Percentiles rank a stretch among this genome's conserved stretches.
Evolutionary conservation across 2,113 vertebrate species (phyloP).

Genomic region (Procavia capensis): DNA sequence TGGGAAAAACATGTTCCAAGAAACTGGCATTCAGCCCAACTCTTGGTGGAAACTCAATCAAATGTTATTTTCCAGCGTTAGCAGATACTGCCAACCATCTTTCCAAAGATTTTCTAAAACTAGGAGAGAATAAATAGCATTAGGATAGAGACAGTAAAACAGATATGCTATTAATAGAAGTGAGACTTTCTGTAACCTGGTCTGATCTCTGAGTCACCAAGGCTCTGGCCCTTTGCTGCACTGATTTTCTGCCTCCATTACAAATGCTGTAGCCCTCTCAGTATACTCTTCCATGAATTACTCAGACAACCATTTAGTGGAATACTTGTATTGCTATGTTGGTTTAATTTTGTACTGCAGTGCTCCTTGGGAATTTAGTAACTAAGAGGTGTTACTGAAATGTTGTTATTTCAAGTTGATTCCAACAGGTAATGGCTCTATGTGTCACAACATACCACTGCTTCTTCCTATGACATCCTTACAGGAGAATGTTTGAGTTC

Average conservation of each 20-base stretch:
- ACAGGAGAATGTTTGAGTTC: no score
- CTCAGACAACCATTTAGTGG: slow-evolving; percentile 4
- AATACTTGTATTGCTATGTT: slow-evolving; percentile 33
- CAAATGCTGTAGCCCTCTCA: not conserved
- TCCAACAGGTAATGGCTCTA: no score
- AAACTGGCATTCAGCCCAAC: not conserved
- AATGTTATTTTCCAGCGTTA: not conserved
- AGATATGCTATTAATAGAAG: not conserved
- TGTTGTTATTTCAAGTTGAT: no score
- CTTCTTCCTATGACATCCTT: no score
- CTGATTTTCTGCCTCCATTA: not conserved
- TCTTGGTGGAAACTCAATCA: not conserved
- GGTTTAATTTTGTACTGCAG: slow-evolving; percentile 35
- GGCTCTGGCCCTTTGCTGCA: not conserved
- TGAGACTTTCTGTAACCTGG: not conserved
- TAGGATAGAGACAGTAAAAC: not conserved
- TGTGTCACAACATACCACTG: no score
- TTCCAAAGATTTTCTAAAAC: slow-evolving; percentile 28
- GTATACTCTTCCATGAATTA: not conserved
- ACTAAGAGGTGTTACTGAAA: not conserved
- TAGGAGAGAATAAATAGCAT: not conserved
- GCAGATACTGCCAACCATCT: not conserved
- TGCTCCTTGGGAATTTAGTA: slow-evolving; percentile 3
- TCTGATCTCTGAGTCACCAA: not conserved
- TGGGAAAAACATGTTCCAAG: not conserved